These are phyloP conservation scores for Valencia hispanica DNA, from an alignment of 2,797 vertebrate species.

Conservation along the genomic window DNA sequence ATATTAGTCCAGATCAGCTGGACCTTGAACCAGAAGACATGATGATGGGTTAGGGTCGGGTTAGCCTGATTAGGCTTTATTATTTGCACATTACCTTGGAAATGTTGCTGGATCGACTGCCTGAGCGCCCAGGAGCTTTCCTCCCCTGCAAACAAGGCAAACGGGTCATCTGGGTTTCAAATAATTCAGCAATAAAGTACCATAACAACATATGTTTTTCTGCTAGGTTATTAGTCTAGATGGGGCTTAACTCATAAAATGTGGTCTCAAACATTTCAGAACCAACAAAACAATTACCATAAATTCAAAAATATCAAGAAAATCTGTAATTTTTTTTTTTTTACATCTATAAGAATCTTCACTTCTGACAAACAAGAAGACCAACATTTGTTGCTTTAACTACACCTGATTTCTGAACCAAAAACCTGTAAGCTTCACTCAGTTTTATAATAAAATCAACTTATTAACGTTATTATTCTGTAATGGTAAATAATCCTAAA, in stretches of 20 bases:
- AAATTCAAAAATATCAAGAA: too few species aligned
- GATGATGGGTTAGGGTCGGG: conserved; percentile 21
- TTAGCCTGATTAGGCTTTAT: conserved; percentile 10
- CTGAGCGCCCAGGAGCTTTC: conserved; percentile 88
- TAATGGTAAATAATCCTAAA: too few species aligned
- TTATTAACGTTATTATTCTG: too few species aligned
- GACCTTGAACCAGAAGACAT: not conserved
- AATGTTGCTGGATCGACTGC: conserved; percentile 94
- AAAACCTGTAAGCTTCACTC: not conserved
- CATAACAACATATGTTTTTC: not conserved
- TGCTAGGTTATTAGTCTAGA: not conserved
- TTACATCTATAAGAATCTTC: not conserved
- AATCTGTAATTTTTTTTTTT: not conserved
- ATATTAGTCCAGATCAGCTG: not conserved
- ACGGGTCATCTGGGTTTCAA: not conserved
- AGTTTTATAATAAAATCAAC: not conserved
- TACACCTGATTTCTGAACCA: not conserved
- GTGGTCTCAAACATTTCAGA: not conserved
- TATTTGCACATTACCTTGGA: conserved; percentile 87
- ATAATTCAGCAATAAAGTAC: not conserved
- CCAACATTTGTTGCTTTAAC: not conserved
- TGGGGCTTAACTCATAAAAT: not conserved
- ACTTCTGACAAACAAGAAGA: not conserved
- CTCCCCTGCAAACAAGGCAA: conserved; percentile 82
- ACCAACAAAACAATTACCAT: not conserved